Conservation (phyloP, 2,113 vertebrate genomes). For the Junco hyemalis region DNA sequence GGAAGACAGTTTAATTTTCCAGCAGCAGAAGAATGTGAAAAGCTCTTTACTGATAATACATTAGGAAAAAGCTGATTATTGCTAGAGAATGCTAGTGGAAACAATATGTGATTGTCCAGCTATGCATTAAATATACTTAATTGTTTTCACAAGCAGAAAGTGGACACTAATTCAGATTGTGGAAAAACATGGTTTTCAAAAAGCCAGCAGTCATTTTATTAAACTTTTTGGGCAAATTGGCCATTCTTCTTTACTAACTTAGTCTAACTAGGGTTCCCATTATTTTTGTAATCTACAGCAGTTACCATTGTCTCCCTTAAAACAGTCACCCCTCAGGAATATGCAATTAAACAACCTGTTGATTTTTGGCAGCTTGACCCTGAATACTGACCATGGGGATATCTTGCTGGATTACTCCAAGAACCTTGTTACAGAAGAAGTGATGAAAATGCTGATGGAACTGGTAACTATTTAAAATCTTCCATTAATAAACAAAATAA, state of each 20-base stretch:
- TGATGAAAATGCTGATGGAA: conserved; percentile 89
- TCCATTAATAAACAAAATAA: not conserved
- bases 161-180: not conserved
- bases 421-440: conserved; percentile 90
- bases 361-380: conserved; percentile 76
- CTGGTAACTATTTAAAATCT: conserved; percentile 80
- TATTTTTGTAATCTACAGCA: not conserved
- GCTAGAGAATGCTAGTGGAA: not conserved
- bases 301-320: not conserved
- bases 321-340: not conserved
- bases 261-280: not conserved
- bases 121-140: not conserved
- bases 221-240: not conserved
- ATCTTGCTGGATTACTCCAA: conserved; percentile 96
- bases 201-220: not conserved
- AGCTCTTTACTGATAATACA: not conserved
- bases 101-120: not conserved
- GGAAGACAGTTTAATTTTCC: not conserved
- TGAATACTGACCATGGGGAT: conserved; percentile 87
- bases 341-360: not conserved
- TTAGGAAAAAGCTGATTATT: not conserved
- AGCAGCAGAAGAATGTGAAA: not conserved
- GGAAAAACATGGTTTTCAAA: not conserved
- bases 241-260: not conserved
- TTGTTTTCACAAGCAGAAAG: not conserved